These are phyloP conservation scores for Brenthis hecate DNA, from an alignment of 2,888 invertebrate species.

Conservation along the genomic window DNA sequence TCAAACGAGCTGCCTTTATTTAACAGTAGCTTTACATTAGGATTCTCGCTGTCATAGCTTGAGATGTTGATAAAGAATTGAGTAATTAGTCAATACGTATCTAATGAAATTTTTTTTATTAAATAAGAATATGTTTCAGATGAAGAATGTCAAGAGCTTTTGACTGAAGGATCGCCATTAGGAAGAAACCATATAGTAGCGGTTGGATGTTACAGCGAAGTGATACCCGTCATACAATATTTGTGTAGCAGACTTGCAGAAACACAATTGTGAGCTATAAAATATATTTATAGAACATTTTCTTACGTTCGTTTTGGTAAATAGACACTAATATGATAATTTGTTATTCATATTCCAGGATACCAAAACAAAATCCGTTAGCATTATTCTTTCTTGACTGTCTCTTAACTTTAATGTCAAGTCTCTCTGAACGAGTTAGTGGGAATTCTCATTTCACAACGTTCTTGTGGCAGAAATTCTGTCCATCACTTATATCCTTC, in stretches of 20 bases:
- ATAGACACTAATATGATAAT: no score
- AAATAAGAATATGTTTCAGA: constrained; percentile 65
- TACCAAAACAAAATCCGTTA: constrained; percentile 84
- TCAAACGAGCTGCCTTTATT: no score
- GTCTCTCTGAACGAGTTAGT: constrained; percentile 91
- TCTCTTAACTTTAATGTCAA: constrained; percentile 91
- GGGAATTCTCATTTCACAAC: constrained; percentile 93
- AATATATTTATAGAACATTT: no score
- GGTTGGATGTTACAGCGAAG: constrained; percentile 94
- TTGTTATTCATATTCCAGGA: constrained; percentile 64
- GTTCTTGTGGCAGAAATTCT: constrained; percentile 95
- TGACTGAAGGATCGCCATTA: constrained; percentile 77
- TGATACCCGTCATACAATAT: constrained; percentile 94
- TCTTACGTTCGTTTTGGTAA: no score
- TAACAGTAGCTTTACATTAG: no score
- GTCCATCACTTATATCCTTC: constrained; percentile 93
- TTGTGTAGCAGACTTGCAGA: constrained; percentile 92
- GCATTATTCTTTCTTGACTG: constrained; percentile 93
- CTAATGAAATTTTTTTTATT: not conserved
- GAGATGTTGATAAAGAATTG: not conserved
- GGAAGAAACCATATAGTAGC: constrained; percentile 83
- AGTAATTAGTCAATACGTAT: not conserved
- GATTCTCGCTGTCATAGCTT: no score
- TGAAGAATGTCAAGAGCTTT: constrained; percentile 89
- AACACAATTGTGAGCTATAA: constrained; percentile 85